phyloP scores from a whole-genome alignment of 2,888 invertebrate genomes.

The Abscondita cerata region DNA sequence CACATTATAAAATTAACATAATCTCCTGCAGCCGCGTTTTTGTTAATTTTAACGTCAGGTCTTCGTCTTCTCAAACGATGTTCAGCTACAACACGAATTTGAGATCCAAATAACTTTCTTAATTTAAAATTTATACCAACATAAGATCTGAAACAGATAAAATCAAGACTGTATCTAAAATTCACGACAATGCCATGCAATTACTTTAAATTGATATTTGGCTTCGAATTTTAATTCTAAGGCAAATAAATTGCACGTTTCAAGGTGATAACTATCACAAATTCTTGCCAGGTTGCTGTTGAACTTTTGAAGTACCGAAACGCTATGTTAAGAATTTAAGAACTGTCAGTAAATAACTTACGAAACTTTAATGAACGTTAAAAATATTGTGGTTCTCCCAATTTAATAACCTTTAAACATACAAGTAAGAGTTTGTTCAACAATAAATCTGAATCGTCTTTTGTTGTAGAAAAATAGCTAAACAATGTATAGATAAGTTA shows the following conservation, averaged over 20 bases:
- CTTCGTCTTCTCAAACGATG: slow-evolving; percentile 1
- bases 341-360: slow-evolving; percentile 21
- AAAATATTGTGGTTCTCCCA: slow-evolving; percentile 17
- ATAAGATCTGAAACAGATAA: slow-evolving; percentile 39
- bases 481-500: slow-evolving; percentile 40
- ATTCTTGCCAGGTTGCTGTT: slow-evolving; percentile 18
- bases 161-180: slow-evolving; percentile 40
- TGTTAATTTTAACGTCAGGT: neutral
- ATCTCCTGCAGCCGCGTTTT: slow-evolving; percentile 3
- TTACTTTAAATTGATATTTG: slow-evolving; percentile 56
- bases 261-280: slow-evolving; percentile 44
- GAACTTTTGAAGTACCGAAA: slow-evolving; percentile 27
- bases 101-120: slow-evolving; percentile 18
- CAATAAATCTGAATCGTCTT: neutral
- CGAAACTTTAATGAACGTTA: slow-evolving; percentile 20
- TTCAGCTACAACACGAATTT: slow-evolving; percentile 4
- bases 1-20: slow-evolving; percentile 12
- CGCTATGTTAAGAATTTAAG: slow-evolving; percentile 19
- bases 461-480: slow-evolving; percentile 4
- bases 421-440: slow-evolving; percentile 7
- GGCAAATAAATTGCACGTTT: slow-evolving; percentile 48
- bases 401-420: slow-evolving; percentile 19
- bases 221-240: slow-evolving; percentile 53
- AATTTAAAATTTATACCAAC: slow-evolving; percentile 16
- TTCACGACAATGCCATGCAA: slow-evolving; percentile 47